phyloP scores from a whole-genome alignment of 2,113 vertebrate genomes.

The Centropus unirufus region DNA sequence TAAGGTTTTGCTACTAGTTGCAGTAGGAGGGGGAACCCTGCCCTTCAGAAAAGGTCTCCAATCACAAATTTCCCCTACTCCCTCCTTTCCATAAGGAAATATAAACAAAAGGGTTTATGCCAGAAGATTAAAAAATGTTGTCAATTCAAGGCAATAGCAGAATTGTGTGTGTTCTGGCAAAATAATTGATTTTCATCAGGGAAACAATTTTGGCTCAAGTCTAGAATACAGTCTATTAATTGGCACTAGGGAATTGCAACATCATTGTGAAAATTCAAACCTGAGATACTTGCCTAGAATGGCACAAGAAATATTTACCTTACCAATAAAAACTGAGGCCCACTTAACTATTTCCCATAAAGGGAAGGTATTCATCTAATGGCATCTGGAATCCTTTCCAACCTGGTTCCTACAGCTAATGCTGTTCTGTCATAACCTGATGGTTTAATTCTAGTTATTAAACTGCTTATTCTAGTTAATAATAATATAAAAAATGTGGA shows the following conservation, averaged over 20 bases:
- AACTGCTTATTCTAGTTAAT: conserved; percentile 65
- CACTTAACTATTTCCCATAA: conserved; percentile 30
- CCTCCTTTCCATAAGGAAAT: neutral
- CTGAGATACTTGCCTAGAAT: conserved; percentile 17
- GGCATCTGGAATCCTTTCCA: conserved; percentile 63
- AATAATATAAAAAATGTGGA: conserved; percentile 46
- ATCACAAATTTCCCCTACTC: neutral
- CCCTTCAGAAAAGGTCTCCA: neutral
- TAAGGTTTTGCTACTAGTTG: neutral
- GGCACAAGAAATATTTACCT: conserved; percentile 35
- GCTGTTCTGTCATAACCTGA: conserved; percentile 63
- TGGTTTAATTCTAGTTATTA: conserved; percentile 74
- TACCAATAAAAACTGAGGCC: conserved; percentile 22
- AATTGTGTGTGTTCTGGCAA: neutral
- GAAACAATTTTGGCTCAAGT: neutral
- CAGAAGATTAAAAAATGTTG: neutral
- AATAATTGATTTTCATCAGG: neutral
- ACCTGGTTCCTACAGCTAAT: conserved; percentile 53
- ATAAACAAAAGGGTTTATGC: neutral
- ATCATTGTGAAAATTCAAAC: neutral
- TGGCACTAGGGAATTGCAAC: neutral
- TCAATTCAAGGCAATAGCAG: neutral
- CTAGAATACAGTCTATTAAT: neutral
- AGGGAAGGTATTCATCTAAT: conserved; percentile 62
- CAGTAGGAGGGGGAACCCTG: neutral